phyloP scores from a whole-genome alignment of 2,797 vertebrate species.

The Phoeniculus purpureus region DNA sequence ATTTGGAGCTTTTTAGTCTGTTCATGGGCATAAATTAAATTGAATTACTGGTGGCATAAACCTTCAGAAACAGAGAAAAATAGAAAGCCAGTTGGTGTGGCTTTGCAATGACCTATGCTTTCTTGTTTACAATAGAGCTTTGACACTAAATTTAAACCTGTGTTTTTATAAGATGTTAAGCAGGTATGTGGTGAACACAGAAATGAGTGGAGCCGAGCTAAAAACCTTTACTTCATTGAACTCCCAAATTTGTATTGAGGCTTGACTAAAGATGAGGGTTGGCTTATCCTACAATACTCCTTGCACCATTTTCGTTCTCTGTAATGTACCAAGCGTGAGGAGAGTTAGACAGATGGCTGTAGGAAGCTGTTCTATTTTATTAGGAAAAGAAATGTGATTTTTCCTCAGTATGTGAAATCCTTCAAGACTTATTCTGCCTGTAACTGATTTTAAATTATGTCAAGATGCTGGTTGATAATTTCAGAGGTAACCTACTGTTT shows the following conservation, averaged over 20 bases:
- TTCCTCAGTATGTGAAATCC: neutral
- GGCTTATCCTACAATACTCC: neutral
- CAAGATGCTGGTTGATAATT: neutral
- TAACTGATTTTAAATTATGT: neutral
- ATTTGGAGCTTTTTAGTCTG: constrained; percentile 18
- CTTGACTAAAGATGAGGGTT: neutral
- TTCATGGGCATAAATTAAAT: neutral
- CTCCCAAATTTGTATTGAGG: neutral
- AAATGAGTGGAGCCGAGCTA: neutral
- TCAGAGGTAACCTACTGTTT: neutral
- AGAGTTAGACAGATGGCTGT: neutral
- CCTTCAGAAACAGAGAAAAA: neutral
- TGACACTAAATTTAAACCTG: neutral
- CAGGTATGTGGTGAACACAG: neutral
- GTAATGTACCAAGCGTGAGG: neutral
- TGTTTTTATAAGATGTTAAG: neutral
- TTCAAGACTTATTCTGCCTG: neutral
- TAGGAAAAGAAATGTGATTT: neutral
- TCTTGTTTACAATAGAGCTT: neutral
- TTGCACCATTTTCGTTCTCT: neutral
- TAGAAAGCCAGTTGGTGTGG: neutral
- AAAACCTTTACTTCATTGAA: neutral
- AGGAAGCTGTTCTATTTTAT: neutral
- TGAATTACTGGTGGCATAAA: neutral
- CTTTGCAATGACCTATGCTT: neutral